Evolutionary conservation across 2,113 vertebrate species (phyloP), one percentile per base, ranked within the genome.

Genomic region (Bubo scandiacus): DNA sequence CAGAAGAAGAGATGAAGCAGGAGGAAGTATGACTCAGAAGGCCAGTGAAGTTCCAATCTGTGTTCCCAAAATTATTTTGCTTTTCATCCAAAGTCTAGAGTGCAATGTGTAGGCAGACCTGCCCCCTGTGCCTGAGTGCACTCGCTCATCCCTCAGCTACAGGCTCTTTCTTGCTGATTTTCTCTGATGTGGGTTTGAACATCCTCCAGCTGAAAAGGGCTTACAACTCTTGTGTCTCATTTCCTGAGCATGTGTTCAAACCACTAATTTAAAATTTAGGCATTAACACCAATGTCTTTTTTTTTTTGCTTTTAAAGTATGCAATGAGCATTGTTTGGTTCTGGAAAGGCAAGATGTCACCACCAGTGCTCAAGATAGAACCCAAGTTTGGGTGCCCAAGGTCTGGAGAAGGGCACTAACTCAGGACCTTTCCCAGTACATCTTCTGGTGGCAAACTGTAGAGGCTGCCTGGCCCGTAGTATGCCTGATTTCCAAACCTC

Each of bases 111-210:
- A 86, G 57, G 59, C 63, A 91, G 83, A 71, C 6, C 45, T 95
- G 72, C 55, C 42, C 91, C 91, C 65, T 54, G 51, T 65, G 57
- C 57, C 70, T 0, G 0, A 68, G 38, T 45, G 42, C 26, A 47
- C 40, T 67, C 25, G 6, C 51, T 83, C 42, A 70, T 57, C 36
- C 57, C 43, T 88, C 21, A 9, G 65, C 80, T 81, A 45, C 63
- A 81, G 45, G 29, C 45, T 77, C 17, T 58, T 73, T 26, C 75
- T 86, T 86, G 78, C n/a, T 55, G 63, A 36, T 45, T 80, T 40
- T 92, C 90, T 95, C 77, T 94, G 72, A 91, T 89, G 73, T 74
- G 81, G 63, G 29, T 86, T 94, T 94, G 93, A 94, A 95, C 1
- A 4, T 79, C 12, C 18, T 92, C 65, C 81, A 92, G 83, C 83